These are phyloP conservation scores for Halichondria panicea DNA, from an alignment of 37 sponge, comb jelly and placozoan species.

Conservation along the genomic window DNA sequence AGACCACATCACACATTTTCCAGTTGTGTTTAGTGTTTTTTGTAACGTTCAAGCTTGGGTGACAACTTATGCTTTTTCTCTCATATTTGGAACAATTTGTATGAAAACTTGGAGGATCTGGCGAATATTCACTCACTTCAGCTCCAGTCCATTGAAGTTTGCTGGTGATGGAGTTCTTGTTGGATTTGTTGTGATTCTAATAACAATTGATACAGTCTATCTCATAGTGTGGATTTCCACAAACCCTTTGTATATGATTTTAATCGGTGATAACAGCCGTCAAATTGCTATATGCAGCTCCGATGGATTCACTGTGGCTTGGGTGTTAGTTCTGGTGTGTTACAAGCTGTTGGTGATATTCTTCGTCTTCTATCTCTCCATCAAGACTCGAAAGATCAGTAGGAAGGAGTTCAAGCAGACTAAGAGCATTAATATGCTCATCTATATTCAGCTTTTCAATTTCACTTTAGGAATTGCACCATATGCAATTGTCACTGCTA, in stretches of 20 bases:
- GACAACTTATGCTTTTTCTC: neutral
- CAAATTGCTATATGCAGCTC: neutral
- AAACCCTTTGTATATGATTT: neutral
- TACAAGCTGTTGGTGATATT: neutral
- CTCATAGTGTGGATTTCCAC: neutral
- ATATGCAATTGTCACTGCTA: neutral
- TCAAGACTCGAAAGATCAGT: neutral
- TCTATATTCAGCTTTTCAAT: neutral
- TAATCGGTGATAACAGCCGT: neutral
- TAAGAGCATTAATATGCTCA: neutral
- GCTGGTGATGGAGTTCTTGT: neutral
- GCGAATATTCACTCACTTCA: constrained; percentile 7
- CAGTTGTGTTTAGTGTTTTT: neutral
- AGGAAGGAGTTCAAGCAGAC: neutral
- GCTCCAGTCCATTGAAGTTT: neutral
- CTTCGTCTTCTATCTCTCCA: constrained; percentile 4
- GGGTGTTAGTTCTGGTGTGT: neutral
- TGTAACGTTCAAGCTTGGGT: constrained; percentile 10
- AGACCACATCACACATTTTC: no score
- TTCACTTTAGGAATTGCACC: neutral
- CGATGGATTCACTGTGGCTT: neutral
- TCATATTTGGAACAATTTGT: constrained; percentile 22
- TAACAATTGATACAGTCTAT: neutral
- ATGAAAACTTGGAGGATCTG: constrained; percentile 12
- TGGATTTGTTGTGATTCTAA: neutral